Evolutionary conservation across 1,140 invertebrate genomes (phyloP).

Genomic region (Lepidurus arcticus): DNA sequence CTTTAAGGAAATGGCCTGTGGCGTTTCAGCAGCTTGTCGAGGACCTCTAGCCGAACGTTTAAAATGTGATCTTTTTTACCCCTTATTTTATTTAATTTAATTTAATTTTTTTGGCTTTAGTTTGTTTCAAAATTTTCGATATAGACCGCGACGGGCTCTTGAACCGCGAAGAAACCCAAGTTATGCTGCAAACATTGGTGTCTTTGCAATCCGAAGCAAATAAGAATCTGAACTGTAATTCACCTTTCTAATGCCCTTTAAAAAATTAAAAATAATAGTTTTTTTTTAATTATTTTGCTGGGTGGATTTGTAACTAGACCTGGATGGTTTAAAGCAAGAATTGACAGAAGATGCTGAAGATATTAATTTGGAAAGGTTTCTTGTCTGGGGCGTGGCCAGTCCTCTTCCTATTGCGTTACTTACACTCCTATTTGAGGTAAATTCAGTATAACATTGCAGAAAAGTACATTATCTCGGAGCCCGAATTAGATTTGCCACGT

Average conservation of each 20-base stretch:
- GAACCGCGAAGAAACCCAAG: constrained; percentile 54
- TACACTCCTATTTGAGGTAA: constrained; percentile 21
- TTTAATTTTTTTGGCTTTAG: constrained; percentile 51
- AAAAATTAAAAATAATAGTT: background rate
- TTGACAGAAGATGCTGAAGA: constrained; percentile 41
- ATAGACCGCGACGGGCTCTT: constrained; percentile 69
- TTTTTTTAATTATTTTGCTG: background rate
- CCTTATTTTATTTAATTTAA: background rate
- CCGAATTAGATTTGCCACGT: constrained; percentile 69
- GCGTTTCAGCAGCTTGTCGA: constrained; percentile 78
- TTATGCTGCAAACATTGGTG: background rate
- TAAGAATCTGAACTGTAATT: background rate
- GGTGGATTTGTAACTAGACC: background rate
- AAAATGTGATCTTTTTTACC: constrained; percentile 63
- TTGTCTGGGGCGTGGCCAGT: constrained; percentile 71
- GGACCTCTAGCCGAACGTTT: constrained; percentile 76
- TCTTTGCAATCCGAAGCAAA: background rate
- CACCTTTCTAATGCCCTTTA: background rate
- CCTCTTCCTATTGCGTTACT: background rate
- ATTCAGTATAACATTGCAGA: background rate
- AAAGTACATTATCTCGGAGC: constrained; percentile 18
- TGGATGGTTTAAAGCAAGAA: background rate
- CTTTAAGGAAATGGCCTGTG: constrained; percentile 87
- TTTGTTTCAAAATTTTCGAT: constrained; percentile 88
- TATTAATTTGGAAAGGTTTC: constrained; percentile 67